Evolutionary conservation across 2,888 invertebrate genomes (phyloP).

Genomic region (Sclerodermus sp.): DNA sequence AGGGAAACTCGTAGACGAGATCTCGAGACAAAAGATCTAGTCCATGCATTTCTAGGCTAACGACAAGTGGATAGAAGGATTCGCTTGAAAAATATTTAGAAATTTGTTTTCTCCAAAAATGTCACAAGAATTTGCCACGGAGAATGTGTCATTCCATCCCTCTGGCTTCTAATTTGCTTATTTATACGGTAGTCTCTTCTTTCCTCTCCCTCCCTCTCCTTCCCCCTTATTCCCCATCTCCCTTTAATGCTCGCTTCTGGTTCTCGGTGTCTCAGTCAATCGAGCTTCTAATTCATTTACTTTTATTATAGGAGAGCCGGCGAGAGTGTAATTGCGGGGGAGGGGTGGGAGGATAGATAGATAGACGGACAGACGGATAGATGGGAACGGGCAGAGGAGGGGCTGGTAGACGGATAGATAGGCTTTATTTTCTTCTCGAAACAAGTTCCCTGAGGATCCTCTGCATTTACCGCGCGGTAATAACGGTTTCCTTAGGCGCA

Average conservation of each 20-base stretch:
- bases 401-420: background rate
- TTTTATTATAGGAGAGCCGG: constrained; percentile 15
- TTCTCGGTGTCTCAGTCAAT: constrained; percentile 1
- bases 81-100: too few relatives aligned
- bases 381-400: background rate
- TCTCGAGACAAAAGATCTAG: too few relatives aligned
- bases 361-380: background rate
- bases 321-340: background rate
- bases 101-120: too few relatives aligned
- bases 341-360: too few relatives aligned
- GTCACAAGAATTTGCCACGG: too few relatives aligned
- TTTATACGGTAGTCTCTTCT: background rate
- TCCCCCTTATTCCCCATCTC: background rate
- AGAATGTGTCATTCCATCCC: background rate
- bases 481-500: too few relatives aligned
- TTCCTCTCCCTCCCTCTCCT: background rate
- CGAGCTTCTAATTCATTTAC: constrained; percentile 20
- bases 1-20: too few relatives aligned
- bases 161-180: background rate
- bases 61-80: too few relatives aligned
- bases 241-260: too few relatives aligned
- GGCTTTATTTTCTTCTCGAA: background rate
- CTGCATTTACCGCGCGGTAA: too few relatives aligned
- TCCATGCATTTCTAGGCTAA: too few relatives aligned
- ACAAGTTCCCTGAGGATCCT: too few relatives aligned